Evolutionary conservation across 2,113 vertebrate genomes (phyloP), one percentile per base, ranked within the genome.

Genomic region (Amazona vittata): DNA sequence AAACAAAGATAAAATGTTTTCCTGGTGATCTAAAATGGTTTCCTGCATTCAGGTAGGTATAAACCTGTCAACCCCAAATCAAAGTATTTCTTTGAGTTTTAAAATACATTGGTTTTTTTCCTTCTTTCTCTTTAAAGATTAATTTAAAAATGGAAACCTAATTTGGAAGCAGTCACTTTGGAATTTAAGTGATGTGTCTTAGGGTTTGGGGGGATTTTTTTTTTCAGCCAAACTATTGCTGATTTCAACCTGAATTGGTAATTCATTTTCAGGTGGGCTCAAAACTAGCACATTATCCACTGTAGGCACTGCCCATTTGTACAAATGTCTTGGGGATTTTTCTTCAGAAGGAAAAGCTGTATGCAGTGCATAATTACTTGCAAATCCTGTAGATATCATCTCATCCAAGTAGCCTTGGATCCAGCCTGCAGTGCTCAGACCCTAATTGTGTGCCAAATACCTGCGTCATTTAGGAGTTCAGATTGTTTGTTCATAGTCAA

Each of bases 171-270:
- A 70, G 7, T 85, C 24, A 37, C 16, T 86, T 41, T 84, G 35
- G 44, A 73, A 89, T 92, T 82, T 59, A 49, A 70, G 86, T 83
- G 59, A 80, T 64, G 59, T 64, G n/a, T 83, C 64, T 85, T 96
- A 77, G 35, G 47, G 15, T 86, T 64, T 53, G 11, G 19, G 20
- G 28, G 28, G 19, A 7, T 37, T 74, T 79, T 44, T 83, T 52
- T 70, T 70, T 93, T 64, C 44, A 67, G 31, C 29, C 0, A 0
- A 83, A 67, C 31, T 69, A 26, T 69, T 63, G 53, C 28, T 74
- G 31, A 92, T 96, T 94, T 86, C 60, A 81, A 43, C 35, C 43
- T 78, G 80, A 94, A 92, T 84, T 83, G 87, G 10, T 70, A 70
- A 83, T 88, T 86, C 0, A 11, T 71, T 91, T 94, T 94, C 63